phyloP scores from a whole-genome alignment of 2,113 vertebrate species.

The Melospiza georgiana region DNA sequence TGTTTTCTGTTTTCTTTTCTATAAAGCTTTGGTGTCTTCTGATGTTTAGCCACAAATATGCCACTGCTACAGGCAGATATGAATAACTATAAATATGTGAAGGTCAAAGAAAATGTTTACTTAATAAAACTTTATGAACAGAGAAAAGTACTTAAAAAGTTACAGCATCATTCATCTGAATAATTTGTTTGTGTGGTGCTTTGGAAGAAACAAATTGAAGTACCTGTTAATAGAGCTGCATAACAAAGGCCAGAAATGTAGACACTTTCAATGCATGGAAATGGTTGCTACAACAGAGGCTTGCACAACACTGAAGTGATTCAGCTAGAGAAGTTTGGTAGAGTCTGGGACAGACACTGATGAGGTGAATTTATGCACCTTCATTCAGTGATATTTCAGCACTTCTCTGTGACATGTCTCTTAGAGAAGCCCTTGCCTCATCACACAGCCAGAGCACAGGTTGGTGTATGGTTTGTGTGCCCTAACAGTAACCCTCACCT shows the following conservation, averaged over 20 bases:
- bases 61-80: neutral
- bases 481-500: fast-evolving
- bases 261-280: neutral
- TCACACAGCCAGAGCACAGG: neutral
- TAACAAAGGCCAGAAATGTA: neutral
- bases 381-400: neutral
- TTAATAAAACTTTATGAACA: neutral
- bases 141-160: neutral
- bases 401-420: neutral
- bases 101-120: neutral
- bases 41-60: neutral
- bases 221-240: neutral
- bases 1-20: neutral
- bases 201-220: neutral
- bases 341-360: neutral
- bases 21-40: neutral
- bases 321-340: neutral
- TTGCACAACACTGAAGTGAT: neutral
- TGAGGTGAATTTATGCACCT: neutral
- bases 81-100: neutral
- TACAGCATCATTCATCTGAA: neutral
- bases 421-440: neutral
- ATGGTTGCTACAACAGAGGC: neutral
- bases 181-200: neutral
- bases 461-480: neutral